Percentiles rank a stretch among this genome's conserved stretches.
These are phyloP conservation scores for Coremacera marginata DNA, from an alignment of 2,888 invertebrate genomes.

Conservation along the genomic window DNA sequence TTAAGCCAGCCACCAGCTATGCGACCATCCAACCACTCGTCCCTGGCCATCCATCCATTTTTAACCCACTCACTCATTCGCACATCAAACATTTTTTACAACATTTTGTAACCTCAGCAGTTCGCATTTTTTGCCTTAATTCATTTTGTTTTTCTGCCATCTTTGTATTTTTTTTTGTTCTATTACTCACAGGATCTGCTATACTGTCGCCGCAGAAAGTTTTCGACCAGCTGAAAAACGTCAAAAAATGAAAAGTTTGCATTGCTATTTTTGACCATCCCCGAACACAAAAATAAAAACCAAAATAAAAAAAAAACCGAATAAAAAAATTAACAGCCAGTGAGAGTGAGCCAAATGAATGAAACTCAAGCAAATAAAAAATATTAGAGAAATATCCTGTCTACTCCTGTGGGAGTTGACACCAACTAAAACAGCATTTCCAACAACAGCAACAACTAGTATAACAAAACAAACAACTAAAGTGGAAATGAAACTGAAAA, in stretches of 20 bases:
- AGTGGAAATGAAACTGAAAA: conserved; percentile 16
- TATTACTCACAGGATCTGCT: neutral
- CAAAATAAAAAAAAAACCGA: conserved; percentile 40
- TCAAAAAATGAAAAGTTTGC: conserved; percentile 47
- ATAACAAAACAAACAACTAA: conserved; percentile 12
- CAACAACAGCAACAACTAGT: neutral
- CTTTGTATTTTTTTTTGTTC: neutral
- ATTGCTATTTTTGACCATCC: conserved; percentile 18
- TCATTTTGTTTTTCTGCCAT: conserved; percentile 10
- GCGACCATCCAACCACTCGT: neutral
- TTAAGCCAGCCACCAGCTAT: neutral
- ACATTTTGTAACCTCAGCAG: conserved; percentile 43
- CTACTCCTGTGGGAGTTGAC: conserved; percentile 27
- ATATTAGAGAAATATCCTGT: conserved; percentile 43
- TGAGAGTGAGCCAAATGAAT: conserved; percentile 2
- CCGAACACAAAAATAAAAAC: conserved; percentile 25
- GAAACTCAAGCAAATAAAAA: conserved; percentile 35
- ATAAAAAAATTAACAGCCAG: neutral
- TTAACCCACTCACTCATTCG: conserved; percentile 29
- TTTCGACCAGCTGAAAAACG: conserved; percentile 50
- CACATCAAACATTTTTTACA: conserved; percentile 44
- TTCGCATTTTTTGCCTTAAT: conserved; percentile 18
- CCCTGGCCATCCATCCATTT: neutral
- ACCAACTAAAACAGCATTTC: neutral
- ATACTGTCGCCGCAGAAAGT: conserved; percentile 42